phyloP scores from a whole-genome alignment of 2,888 invertebrate species.

The Noctua janthe region DNA sequence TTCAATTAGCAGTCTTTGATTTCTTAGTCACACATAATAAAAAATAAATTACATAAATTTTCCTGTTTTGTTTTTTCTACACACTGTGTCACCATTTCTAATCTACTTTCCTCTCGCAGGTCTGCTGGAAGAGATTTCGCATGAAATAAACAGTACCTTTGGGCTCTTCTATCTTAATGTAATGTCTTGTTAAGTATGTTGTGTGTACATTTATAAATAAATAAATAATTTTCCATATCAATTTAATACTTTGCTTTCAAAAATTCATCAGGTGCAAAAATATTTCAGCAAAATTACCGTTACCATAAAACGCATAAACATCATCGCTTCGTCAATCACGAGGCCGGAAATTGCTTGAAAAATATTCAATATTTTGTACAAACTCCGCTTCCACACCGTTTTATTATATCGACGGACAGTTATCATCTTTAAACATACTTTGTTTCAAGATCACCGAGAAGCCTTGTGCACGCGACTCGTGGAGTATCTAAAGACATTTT shows the following conservation, averaged over 20 bases:
- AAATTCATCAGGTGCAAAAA: constrained; percentile 18
- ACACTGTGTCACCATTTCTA: too few species aligned
- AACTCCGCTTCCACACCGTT: constrained; percentile 30
- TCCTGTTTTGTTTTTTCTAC: too few species aligned
- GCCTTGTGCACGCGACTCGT: constrained; percentile 6
- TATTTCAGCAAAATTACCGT: constrained; percentile 7
- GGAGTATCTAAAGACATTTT: constrained; percentile 41
- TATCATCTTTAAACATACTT: constrained; percentile 38
- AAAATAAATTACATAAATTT: too few species aligned
- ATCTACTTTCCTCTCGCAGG: too few species aligned
- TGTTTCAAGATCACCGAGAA: constrained; percentile 31
- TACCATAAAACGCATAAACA: constrained; percentile 51
- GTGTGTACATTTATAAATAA: too few species aligned
- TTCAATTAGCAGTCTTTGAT: background rate
- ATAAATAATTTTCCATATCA: background rate
- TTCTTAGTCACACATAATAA: background rate
- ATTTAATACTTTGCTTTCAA: background rate
- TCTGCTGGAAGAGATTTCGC: too few species aligned
- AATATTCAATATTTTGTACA: constrained; percentile 58
- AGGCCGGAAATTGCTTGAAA: constrained; percentile 52
- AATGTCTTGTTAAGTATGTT: too few species aligned
- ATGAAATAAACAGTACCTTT: too few species aligned
- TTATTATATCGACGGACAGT: constrained; percentile 36
- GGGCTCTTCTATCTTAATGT: too few species aligned
- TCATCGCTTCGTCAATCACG: constrained; percentile 30